Base-by-base conservation (phyloP, 2,888 invertebrate species). In the Acanthococcus lagerstroemiae region DNA sequence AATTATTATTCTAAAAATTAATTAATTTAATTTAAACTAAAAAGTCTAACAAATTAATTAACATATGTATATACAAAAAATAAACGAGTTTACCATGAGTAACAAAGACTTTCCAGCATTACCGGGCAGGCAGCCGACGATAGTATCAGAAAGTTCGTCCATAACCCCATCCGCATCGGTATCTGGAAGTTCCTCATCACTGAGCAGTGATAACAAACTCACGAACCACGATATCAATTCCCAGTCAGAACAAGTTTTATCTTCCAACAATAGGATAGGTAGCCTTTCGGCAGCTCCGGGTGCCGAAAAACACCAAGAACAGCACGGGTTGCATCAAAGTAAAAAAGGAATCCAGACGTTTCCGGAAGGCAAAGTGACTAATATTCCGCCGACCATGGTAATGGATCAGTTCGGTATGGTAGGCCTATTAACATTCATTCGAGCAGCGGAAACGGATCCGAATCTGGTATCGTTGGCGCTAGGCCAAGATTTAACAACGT, bases 321-420 rank as follows among this genome's bases (percentile, higher is more conserved):
- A 55, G 30, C 65, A 66, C 22, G 56, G 50, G 9, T 48, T 56
- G 56, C 66, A 66, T 55, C 66, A 66, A 30, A 63, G 25, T 63
- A 82, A 86, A 77, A 83, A 87, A 79, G 95, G 95, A 74, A 95
- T 96, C 75, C 93, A 95, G 80, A 95, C 94, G 72, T 90, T 88
- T 76, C 88, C 92, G 55, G 95, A 96, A 80, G 95, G 94, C 73
- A 90, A 91, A 81, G 95, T 99, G 74, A 92, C 95, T 77, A 95
- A 96, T 80, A 97, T 99, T 81, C 99, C 99, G 69, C 86, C 87
- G 72, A 92, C 92, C 76, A 99, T 99, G 97, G 93, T 99, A 71
- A 91, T 90, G 73, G 99, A 99, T 80, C 99, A 99, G 81, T 99
- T 95, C 78, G 99, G 99, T 73, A 97, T 99, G 82, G 95, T 97